Percentiles rank a stretch among this genome's conserved stretches.
Conservation (phyloP, 2,113 vertebrate species). For the Heliornis fulica region DNA sequence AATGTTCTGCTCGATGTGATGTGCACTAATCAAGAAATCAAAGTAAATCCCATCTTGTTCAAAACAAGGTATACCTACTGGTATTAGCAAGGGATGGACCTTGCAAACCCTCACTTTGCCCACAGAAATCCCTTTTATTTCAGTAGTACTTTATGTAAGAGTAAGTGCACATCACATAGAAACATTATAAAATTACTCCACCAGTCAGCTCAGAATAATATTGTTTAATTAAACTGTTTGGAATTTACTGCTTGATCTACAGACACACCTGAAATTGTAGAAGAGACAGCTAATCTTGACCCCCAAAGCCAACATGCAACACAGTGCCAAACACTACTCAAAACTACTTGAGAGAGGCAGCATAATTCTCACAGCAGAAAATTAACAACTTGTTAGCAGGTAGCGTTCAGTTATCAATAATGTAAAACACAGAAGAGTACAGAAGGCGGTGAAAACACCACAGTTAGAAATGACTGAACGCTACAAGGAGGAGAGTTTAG, state of each 20-base stretch:
- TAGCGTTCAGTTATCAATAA: not conserved
- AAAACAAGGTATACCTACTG: not conserved
- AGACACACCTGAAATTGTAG: not conserved
- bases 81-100: not conserved
- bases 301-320: not conserved
- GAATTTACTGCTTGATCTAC: not conserved
- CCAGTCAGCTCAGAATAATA: not conserved
- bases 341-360: not conserved
- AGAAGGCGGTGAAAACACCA: fast-evolving
- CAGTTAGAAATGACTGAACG: not conserved
- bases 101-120: not conserved
- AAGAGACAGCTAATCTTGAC: not conserved
- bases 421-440: not conserved
- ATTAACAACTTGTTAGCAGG: not conserved
- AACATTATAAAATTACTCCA: not conserved
- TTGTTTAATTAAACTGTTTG: not conserved
- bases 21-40: constrained; percentile 22
- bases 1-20: constrained; percentile 7
- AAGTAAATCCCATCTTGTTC: constrained; percentile 9
- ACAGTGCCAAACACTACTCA: not conserved
- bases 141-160: not conserved
- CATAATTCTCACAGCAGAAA: not conserved
- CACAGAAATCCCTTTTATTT: not conserved
- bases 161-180: not conserved
- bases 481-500: not conserved